Evolutionary conservation across 2,113 vertebrate species (phyloP).

Genomic region (Indicator maculatus): DNA sequence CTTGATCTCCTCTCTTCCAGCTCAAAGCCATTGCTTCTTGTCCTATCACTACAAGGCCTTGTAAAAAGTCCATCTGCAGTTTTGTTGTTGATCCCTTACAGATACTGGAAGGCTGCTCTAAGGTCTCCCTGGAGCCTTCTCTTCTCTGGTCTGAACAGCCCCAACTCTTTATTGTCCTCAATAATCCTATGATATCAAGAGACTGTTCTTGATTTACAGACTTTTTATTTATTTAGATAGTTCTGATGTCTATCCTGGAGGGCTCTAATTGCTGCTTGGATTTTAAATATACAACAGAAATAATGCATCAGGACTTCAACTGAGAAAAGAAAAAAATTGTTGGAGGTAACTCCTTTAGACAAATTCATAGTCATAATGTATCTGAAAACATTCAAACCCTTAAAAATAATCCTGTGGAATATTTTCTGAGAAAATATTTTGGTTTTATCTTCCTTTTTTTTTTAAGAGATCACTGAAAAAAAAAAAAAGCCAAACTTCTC

Average conservation of each 20-base stretch:
- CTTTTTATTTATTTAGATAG: neutral
- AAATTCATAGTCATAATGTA: neutral
- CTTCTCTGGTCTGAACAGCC: too few relatives aligned
- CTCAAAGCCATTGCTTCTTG: too few relatives aligned
- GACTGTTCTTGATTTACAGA: neutral
- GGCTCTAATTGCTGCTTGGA: neutral
- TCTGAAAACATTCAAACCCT: neutral
- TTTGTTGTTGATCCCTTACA: too few relatives aligned
- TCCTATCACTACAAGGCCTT: too few relatives aligned
- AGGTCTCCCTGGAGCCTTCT: neutral
- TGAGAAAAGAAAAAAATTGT: neutral
- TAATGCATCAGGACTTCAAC: neutral
- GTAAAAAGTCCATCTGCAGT: too few relatives aligned
- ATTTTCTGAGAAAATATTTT: neutral
- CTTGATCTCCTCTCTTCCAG: too few relatives aligned
- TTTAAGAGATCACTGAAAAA: neutral
- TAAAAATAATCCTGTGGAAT: neutral
- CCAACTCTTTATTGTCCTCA: neutral
- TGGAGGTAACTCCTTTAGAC: neutral
- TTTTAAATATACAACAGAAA: neutral
- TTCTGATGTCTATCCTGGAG: neutral
- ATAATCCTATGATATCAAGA: accelerated
- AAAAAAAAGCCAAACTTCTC: neutral
- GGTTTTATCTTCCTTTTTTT: neutral
- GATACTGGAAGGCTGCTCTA: neutral